Evolutionary conservation across 2,888 invertebrate genomes (phyloP).

Genomic region (Conomelus anceps): DNA sequence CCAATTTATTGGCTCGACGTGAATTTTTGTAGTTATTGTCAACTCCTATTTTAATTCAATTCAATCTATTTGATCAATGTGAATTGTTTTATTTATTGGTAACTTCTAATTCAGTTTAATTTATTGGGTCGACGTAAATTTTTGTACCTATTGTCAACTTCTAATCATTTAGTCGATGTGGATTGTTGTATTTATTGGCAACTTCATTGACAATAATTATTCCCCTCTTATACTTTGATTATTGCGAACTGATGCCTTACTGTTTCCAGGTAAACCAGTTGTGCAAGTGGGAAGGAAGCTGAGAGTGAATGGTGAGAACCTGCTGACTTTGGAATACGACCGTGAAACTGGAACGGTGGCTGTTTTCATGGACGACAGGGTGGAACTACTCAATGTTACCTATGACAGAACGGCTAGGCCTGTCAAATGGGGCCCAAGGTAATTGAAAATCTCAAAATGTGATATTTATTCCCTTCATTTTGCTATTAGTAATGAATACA

Average conservation of each 20-base stretch:
- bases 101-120: too few species aligned
- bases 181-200: too few species aligned
- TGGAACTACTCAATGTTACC: conserved; percentile 76
- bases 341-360: conserved; percentile 77
- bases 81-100: too few species aligned
- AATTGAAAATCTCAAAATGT: conserved; percentile 9
- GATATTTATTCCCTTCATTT: neutral
- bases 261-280: conserved; percentile 53
- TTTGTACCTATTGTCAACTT: neutral
- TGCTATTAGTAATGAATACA: too few species aligned
- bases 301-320: conserved; percentile 84
- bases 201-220: too few species aligned
- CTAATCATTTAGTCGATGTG: neutral
- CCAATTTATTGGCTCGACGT: neutral
- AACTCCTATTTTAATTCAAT: neutral
- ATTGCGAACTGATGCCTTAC: too few species aligned
- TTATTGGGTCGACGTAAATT: neutral
- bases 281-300: conserved; percentile 79
- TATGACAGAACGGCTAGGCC: conserved; percentile 80
- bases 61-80: neutral
- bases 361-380: conserved; percentile 80
- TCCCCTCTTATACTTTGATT: too few species aligned
- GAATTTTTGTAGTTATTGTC: neutral
- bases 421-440: conserved; percentile 71
- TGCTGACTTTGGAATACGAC: conserved; percentile 86